Conservation (phyloP, 2,113 vertebrate species). For the Pleuronectes platessa region DNA sequence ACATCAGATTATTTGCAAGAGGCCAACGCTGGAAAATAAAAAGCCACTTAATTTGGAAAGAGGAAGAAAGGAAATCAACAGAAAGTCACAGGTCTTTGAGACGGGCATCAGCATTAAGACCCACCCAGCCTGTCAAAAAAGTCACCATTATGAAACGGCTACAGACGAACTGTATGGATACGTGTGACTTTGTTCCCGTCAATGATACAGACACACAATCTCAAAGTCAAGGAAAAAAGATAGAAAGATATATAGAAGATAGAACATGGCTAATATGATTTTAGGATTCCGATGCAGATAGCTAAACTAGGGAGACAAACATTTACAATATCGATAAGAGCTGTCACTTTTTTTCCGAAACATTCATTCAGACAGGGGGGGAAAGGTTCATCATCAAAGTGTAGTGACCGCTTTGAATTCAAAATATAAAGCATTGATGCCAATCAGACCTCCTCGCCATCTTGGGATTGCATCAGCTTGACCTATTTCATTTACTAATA, state of each 20-base stretch:
- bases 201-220: not conserved
- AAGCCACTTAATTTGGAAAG: not conserved
- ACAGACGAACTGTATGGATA: not conserved
- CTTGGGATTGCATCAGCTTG: too few species aligned
- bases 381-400: too few species aligned
- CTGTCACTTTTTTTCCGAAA: too few species aligned
- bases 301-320: too few species aligned
- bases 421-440: too few species aligned
- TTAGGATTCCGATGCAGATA: too few species aligned
- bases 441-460: too few species aligned
- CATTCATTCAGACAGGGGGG: too few species aligned
- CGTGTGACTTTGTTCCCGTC: not conserved
- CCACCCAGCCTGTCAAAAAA: not conserved
- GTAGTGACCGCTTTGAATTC: too few species aligned
- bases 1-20: slow-evolving; percentile 10
- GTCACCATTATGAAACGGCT: not conserved
- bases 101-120: not conserved
- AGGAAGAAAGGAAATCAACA: not conserved
- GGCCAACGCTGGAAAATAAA: slow-evolving; percentile 9
- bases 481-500: too few species aligned
- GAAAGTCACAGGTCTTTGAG: not conserved
- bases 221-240: slow-evolving; percentile 14
- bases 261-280: not conserved
- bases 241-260: too few species aligned
- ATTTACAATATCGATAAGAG: too few species aligned